Base-by-base conservation (phyloP, 2,797 vertebrate species). In the Fistularia commersonii region DNA sequence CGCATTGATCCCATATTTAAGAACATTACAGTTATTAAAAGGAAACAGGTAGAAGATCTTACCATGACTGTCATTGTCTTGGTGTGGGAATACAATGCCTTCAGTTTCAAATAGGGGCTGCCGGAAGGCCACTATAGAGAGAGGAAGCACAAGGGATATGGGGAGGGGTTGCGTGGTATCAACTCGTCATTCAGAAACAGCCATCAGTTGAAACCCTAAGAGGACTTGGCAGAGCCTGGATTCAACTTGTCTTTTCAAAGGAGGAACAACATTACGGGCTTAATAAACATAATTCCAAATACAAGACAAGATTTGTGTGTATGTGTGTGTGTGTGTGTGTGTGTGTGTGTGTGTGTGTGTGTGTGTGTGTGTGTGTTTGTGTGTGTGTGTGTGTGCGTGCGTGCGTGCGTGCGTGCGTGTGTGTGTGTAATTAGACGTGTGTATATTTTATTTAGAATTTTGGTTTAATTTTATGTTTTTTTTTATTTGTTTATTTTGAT, bases 101-200 rank as follows among this genome's bases (percentile, higher is more conserved):
- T 89, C 87, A 83, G 81, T 83, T 86, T 89, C 87, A 89, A 87
- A 87, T 57, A 87, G 78, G 76, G 87, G 87, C 82, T 87, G 87
- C 84, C 87, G 87, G 85, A 86, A 89, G 80, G 85, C 83, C 85
- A 86, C 87, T 89, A 87, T 80, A 87, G 85, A 87, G 82, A 89
- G 81, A 87, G 82, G 87, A 85, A 89, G 85, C 87, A 88, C 81
- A 87, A 79, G 74, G 84, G 77, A 66, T 74, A 79, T 47, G 33
- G 2, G 39, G 47, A 37, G 35, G 78, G 72, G 43, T 78, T 74
- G 77, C 74, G 81, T 87, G 79, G 80, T 47, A 76, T 84, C 62
- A 86, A 47, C 84, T 87, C 81, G 69, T 81, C 69, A 84, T 76
- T 47, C 76, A 83, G 66, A 81, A 75, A 84, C 78, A 83, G 76